Percentiles rank a stretch among this genome's conserved stretches.
Evolutionary conservation across 2,113 vertebrate species (phyloP).

Genomic region (Psittacus erithacus): DNA sequence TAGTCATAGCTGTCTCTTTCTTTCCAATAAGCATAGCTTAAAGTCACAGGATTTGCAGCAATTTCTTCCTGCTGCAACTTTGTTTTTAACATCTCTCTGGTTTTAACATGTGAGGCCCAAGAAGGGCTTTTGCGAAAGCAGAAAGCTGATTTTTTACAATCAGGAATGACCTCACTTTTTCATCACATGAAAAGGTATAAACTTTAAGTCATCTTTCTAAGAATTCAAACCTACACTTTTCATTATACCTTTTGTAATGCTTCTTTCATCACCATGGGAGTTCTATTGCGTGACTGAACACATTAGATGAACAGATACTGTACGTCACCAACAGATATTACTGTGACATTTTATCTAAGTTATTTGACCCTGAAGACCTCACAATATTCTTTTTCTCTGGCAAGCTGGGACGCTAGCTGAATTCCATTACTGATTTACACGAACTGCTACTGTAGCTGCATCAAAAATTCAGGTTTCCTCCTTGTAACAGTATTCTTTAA

Average conservation of each 20-base stretch:
- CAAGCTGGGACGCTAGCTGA: neutral
- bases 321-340: neutral
- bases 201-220: neutral
- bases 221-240: neutral
- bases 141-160: neutral
- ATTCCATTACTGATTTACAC: neutral
- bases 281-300: neutral
- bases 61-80: neutral
- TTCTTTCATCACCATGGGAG: neutral
- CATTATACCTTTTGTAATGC: neutral
- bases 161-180: neutral
- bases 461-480: neutral
- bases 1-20: neutral
- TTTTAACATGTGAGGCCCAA: neutral
- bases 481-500: neutral
- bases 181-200: neutral
- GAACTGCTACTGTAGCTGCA: neutral
- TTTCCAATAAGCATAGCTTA: neutral
- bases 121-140: neutral
- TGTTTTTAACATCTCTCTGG: neutral
- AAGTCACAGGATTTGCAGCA: neutral
- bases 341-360: neutral
- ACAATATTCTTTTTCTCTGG: neutral
- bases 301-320: neutral
- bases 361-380: neutral